A percentile compares a stretch with the other conserved stretches of the same genome.
Conservation (phyloP, 2,797 vertebrate genomes). For the Leucoraja ocellata region DNA sequence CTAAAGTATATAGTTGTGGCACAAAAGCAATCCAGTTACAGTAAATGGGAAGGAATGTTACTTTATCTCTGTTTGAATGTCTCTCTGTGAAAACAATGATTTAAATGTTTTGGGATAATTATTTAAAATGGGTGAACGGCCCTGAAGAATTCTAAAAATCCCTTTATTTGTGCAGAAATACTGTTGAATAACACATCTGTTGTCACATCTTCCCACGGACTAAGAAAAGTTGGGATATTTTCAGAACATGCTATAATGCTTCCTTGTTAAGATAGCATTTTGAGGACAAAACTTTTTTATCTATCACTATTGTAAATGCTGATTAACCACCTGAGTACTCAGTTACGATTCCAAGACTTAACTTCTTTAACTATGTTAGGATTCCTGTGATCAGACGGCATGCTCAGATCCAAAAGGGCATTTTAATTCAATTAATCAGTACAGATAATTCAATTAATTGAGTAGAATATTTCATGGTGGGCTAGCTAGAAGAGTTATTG, state of each 20-base stretch:
- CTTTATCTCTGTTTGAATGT: neutral
- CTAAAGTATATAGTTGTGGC: neutral
- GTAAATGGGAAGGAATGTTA: neutral
- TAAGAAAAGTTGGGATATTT: neutral
- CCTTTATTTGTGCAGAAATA: neutral
- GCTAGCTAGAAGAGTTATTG: too few relatives aligned
- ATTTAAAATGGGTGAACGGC: neutral
- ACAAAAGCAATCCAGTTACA: neutral
- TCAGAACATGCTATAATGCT: neutral
- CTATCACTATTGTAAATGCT: neutral
- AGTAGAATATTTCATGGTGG: too few relatives aligned
- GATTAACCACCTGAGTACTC: neutral
- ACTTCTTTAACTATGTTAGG: neutral
- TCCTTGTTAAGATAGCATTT: neutral
- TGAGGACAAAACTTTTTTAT: neutral
- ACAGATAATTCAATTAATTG: too few relatives aligned
- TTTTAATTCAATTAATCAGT: too few relatives aligned
- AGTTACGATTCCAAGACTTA: neutral
- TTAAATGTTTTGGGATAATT: neutral
- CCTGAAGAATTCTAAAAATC: neutral
- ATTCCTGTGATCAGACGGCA: too few relatives aligned
- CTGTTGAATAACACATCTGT: neutral
- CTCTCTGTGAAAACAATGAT: slow-evolving; percentile 1
- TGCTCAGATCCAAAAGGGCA: too few relatives aligned
- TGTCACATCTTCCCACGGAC: neutral